Evolutionary conservation across 2,113 vertebrate species (phyloP).

Genomic region (Pachypanchax playfairii): DNA sequence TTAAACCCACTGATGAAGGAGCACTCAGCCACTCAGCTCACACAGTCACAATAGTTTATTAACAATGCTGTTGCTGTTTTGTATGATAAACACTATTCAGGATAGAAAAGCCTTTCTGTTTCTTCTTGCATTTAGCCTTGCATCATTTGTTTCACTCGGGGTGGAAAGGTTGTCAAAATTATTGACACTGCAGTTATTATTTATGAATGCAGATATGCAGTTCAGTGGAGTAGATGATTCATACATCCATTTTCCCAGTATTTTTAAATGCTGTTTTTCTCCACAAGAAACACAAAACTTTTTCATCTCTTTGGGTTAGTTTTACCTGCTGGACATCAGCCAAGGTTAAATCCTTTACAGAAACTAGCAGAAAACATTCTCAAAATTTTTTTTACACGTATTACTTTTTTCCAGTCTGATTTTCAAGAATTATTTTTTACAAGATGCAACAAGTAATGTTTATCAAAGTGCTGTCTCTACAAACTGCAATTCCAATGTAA

Average conservation of each 20-base stretch:
- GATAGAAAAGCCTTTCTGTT: neutral
- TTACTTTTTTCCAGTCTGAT: neutral
- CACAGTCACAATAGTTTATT: too few relatives aligned
- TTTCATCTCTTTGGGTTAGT: conserved; percentile 19
- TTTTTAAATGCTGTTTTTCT: conserved; percentile 3
- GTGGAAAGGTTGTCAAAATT: conserved; percentile 37
- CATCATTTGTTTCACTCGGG: conserved; percentile 35
- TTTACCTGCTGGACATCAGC: conserved; percentile 17
- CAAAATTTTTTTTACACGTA: neutral
- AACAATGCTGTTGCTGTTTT: too few relatives aligned
- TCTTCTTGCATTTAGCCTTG: conserved; percentile 5
- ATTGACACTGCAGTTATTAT: conserved; percentile 47
- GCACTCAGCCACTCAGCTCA: neutral
- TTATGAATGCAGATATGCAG: conserved; percentile 32
- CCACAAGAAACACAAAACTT: neutral
- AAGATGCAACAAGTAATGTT: too few relatives aligned
- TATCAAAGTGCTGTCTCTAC: too few relatives aligned
- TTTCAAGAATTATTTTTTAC: too few relatives aligned
- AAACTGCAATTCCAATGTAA: too few relatives aligned
- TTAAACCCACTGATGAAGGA: neutral
- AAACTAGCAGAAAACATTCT: neutral
- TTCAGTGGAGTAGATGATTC: conserved; percentile 22
- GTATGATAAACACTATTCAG: neutral
- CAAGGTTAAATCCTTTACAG: neutral
- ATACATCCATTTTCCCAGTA: neutral